Conservation (phyloP, 2,113 vertebrate genomes). For the Strix uralensis region DNA sequence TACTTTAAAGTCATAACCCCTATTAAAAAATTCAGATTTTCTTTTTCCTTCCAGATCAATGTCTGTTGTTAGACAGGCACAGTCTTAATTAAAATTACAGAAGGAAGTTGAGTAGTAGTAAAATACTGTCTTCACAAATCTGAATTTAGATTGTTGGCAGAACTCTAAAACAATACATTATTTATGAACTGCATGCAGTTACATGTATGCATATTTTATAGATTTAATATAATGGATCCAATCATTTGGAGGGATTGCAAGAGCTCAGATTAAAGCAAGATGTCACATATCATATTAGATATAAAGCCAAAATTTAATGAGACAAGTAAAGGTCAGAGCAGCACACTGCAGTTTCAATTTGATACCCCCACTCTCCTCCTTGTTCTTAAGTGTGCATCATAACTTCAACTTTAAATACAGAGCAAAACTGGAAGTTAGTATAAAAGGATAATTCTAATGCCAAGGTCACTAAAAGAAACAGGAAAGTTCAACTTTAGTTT, state of each 20-base stretch:
- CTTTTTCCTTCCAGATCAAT: background rate
- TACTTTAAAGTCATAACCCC: background rate
- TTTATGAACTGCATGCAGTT: conserved; percentile 57
- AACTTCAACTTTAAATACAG: background rate
- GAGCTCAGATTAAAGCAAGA: conserved; percentile 61
- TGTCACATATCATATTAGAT: conserved; percentile 45
- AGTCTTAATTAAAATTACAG: conserved; percentile 17
- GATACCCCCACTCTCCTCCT: background rate
- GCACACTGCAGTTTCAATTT: background rate
- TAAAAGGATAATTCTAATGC: background rate
- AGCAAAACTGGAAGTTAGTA: background rate
- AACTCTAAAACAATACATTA: conserved; percentile 43
- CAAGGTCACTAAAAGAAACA: background rate
- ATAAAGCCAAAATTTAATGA: conserved; percentile 61
- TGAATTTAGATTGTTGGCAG: conserved; percentile 41
- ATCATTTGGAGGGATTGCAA: conserved; percentile 30
- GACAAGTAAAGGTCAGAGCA: conserved; percentile 62
- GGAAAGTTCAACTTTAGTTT: background rate
- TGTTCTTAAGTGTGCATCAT: background rate
- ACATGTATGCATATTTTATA: conserved; percentile 47
- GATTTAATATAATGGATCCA: conserved; percentile 58
- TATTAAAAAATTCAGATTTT: background rate
- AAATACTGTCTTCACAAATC: background rate
- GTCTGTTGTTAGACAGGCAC: background rate
- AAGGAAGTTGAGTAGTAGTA: background rate